phyloP scores from a whole-genome alignment of 92 coral and sea anemone species.

The Actinernus sp. region DNA sequence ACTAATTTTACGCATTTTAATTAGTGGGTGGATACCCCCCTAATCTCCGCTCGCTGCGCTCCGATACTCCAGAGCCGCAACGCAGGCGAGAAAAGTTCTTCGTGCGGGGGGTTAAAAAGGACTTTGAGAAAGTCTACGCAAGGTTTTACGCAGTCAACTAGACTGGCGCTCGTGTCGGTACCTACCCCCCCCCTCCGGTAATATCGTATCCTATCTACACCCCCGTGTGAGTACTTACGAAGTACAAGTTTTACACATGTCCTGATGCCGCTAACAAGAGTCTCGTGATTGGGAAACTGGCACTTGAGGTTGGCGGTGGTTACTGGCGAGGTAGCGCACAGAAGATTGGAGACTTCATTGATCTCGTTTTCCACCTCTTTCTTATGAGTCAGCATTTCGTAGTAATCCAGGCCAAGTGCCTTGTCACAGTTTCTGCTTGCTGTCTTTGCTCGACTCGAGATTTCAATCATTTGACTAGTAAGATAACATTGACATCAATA shows the following conservation, averaged over 20 bases:
- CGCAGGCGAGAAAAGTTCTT: too few species aligned
- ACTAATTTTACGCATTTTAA: too few species aligned
- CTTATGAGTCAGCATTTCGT: constrained; percentile 85
- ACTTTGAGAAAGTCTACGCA: too few species aligned
- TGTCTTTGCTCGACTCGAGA: constrained; percentile 86
- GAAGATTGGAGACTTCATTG: constrained; percentile 64
- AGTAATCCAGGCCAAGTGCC: constrained; percentile 84
- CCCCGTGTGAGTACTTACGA: too few species aligned
- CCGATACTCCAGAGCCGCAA: too few species aligned
- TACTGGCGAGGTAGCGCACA: constrained; percentile 83
- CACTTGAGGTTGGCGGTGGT: constrained; percentile 82
- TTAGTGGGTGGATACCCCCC: too few species aligned
- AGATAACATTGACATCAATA: neutral
- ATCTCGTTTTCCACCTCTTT: constrained; percentile 91
- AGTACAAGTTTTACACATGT: constrained; percentile 95
- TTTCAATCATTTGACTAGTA: constrained; percentile 91
- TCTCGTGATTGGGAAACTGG: constrained; percentile 97
- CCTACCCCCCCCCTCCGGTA: too few species aligned
- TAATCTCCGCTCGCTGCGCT: too few species aligned
- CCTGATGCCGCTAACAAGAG: constrained; percentile 70
- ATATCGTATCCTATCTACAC: too few species aligned
- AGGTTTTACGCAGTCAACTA: too few species aligned
- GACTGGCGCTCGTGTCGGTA: too few species aligned
- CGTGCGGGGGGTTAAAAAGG: too few species aligned
- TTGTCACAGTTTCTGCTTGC: constrained; percentile 91